phyloP scores from a whole-genome alignment of 2,113 vertebrate species.

The Corythaeola cristata region DNA sequence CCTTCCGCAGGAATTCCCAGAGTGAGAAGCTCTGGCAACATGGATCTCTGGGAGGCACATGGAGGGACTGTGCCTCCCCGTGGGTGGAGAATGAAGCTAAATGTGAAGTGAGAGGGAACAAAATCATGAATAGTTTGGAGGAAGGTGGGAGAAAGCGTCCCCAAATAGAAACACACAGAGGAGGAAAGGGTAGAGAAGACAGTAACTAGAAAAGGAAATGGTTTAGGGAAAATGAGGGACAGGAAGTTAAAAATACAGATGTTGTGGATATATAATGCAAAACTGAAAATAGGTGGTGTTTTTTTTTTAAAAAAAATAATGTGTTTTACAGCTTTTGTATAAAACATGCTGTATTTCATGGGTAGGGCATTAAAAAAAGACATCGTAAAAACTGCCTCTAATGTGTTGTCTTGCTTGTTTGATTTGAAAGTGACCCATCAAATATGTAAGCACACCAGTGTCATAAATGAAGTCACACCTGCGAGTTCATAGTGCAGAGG shows the following conservation, averaged over 20 bases:
- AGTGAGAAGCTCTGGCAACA: neutral
- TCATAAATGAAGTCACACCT: neutral
- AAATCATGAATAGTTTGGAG: neutral
- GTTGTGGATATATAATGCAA: neutral
- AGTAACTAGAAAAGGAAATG: neutral
- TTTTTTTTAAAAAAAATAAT: neutral
- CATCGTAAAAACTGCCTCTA: neutral
- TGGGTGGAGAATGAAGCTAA: constrained; percentile 8
- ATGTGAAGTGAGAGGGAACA: neutral
- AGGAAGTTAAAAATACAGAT: neutral
- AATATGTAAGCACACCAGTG: neutral
- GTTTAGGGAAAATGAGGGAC: neutral
- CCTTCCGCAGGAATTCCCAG: neutral
- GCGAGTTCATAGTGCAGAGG: neutral
- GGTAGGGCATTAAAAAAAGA: neutral
- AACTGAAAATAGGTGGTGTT: neutral
- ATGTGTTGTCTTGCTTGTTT: neutral
- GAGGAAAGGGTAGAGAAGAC: neutral
- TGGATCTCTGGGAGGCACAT: neutral
- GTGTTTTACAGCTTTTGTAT: neutral
- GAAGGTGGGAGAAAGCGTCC: neutral
- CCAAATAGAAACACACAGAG: neutral
- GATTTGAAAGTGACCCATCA: neutral
- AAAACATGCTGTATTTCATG: neutral
- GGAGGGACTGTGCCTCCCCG: constrained; percentile 27